Base-by-base conservation (phyloP, 2,113 vertebrate genomes). In the Picathartes gymnocephalus region DNA sequence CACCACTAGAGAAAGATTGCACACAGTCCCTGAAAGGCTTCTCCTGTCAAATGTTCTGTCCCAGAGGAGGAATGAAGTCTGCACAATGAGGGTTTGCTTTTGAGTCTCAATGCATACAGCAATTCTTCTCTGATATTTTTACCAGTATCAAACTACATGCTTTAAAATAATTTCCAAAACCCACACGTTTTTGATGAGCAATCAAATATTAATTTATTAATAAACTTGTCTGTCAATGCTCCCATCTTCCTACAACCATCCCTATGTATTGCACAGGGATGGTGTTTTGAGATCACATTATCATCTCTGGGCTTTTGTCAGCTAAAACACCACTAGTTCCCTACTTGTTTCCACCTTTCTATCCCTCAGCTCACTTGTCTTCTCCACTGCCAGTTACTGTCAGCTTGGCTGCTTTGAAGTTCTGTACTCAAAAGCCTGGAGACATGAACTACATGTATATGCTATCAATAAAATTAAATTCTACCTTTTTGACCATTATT, bases 241-340 rank as follows among this genome's bases (percentile, higher is more conserved):
- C 35, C 11, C 53, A 68, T 47, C 33, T 58, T 81, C 35, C 61
- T 74, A 40, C 57, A 88, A 54, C 25, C 42, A 53, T 9, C 10
- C 18, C 44, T 27, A 28, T 0, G 0, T 8, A 16, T 28, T 83
- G 18, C n/a, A 77, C 4, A 22, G 50, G 35, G 39, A 73, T 1
- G 4, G 18, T 19, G 23, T 57, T 94, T 56, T 35, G 54, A 88
- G 65, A 76, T n/a, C 50, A 57, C 14, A 45, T 16, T 51, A 76
- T 54, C 58, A 44, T 25, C 35, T 37, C 25, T 13, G n/a, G 24
- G n/a, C 9, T 69, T 92, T 80, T 80, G 15, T 65, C n/a, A 93
- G 39, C 71, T 87, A 57, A 40, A 77, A 30, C 21, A 53, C 28
- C 48, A 28, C n/a, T 27, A 24, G 57, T 24, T 86, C 51, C 15